Percentiles rank a stretch among this genome's conserved stretches.
These are phyloP conservation scores for Acrocephalus arundinaceus DNA, from an alignment of 2,113 vertebrate species.

Conservation along the genomic window DNA sequence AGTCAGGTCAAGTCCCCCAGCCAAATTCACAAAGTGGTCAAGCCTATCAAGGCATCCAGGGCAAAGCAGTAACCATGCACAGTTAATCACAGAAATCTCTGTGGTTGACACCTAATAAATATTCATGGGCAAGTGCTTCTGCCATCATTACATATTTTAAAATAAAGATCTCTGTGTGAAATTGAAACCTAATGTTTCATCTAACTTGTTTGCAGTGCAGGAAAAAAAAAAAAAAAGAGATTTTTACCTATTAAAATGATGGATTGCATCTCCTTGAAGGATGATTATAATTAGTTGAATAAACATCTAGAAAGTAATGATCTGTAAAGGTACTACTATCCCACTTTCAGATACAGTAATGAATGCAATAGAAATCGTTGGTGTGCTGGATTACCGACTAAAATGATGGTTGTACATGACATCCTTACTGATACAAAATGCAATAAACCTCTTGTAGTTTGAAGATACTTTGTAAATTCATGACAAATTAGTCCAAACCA, in stretches of 20 bases:
- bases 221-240: background rate
- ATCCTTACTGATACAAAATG: background rate
- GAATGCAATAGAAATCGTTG: background rate
- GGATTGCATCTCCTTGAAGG: background rate
- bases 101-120: background rate
- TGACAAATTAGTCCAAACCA: background rate
- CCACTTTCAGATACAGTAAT: background rate
- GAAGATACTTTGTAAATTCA: background rate
- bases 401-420: background rate
- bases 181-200: background rate
- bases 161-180: background rate
- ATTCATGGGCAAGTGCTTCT: background rate
- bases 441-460: background rate
- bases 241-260: conserved; percentile 14
- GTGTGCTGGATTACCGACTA: background rate
- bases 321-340: background rate
- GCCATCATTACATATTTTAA: background rate
- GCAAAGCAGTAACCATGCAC: accelerated
- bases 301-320: conserved; percentile 37
- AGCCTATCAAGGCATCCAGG: background rate
- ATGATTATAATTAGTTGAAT: conserved; percentile 45
- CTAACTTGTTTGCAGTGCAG: background rate
- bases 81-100: background rate
- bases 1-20: background rate
- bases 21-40: background rate